Evolutionary conservation across 1,140 invertebrate species (phyloP), one percentile per base, ranked within the genome.

Genomic region (Elymnias hypermnestra): DNA sequence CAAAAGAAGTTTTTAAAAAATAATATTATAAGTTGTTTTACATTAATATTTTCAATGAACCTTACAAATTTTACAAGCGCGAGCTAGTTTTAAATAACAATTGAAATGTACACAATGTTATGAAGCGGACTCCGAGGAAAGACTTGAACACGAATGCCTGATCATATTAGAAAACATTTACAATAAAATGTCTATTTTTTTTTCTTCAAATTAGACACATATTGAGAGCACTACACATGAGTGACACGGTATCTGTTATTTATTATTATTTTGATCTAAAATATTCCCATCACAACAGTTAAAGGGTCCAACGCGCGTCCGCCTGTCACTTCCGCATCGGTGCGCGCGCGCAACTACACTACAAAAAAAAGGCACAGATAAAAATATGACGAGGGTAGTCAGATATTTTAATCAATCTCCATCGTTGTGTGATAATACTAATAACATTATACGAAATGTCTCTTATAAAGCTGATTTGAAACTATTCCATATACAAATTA

Each of bases 191-290:
- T 14, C 12, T 1, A 14, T 5, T 28, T 1, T 28, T 28, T 28
- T 13, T 31, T 31, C 14, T 13, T 14, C 1, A 46, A 40, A 53
- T 53, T 40, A 53, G 22, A 29, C 38, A 36, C 29, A 45, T 14
- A 29, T n/a, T n/a, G n/a, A n/a, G n/a, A n/a, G 12, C 21, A 19
- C 17, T 40, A 22, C 42, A 36, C 22, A 35, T 33, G 41, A 41
- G 26, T 51, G 57, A 52, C 48, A 48, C 29, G 41, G 31, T 56
- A 49, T 48, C 45, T 36, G 36, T 25, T 54, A 62, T 62, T 57
- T 58, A 52, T 54, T 57, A 62, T 62, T 62, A 62, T 62, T 62
- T 45, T 53, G 59, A 62, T 62, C 56, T 54, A 49, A 63, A 52
- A 52, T 38, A 55, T 52, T 58, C 53, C 44, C 52, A 58, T 63